A percentile compares a stretch with the other conserved stretches of the same genome.
phyloP scores from a whole-genome alignment of 2,113 vertebrate genomes.

The Lanius collurio region DNA sequence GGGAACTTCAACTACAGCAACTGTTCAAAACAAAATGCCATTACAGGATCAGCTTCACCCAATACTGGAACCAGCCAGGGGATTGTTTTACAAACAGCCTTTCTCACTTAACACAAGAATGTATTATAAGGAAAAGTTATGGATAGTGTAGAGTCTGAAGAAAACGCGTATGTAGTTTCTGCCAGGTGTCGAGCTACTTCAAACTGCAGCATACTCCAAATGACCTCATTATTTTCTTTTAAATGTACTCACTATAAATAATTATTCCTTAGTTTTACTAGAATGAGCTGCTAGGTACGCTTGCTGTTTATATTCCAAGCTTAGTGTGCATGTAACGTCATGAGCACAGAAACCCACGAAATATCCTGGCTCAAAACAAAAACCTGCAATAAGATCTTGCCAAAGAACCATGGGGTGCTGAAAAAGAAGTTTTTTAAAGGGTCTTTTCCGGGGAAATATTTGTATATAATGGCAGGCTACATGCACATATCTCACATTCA shows the following conservation, averaged over 20 bases:
- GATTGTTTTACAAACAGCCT: constrained; percentile 85
- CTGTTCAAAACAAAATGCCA: constrained; percentile 95
- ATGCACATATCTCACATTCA: constrained; percentile 44
- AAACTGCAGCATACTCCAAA: constrained; percentile 64
- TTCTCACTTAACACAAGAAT: constrained; percentile 83
- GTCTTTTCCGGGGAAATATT: constrained; percentile 1
- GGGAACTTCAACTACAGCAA: constrained; percentile 92
- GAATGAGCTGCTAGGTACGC: constrained; percentile 56
- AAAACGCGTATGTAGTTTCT: constrained; percentile 49
- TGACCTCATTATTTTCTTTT: constrained; percentile 79
- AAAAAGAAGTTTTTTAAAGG: neutral
- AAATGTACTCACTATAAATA: constrained; percentile 77
- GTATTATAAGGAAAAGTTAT: constrained; percentile 81
- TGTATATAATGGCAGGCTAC: constrained; percentile 31
- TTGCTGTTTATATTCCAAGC: constrained; percentile 55
- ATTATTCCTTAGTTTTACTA: constrained; percentile 65
- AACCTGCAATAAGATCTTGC: constrained; percentile 24
- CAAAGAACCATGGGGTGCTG: neutral
- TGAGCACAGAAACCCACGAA: neutral
- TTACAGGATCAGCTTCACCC: constrained; percentile 85
- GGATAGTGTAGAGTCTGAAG: constrained; percentile 57
- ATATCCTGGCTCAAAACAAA: constrained; percentile 25
- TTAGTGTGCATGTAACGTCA: neutral
- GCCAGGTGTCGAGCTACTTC: constrained; percentile 74
- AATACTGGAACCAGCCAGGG: constrained; percentile 73